phyloP scores from a whole-genome alignment of 2,888 invertebrate species.

The Leucoptera coffeella region DNA sequence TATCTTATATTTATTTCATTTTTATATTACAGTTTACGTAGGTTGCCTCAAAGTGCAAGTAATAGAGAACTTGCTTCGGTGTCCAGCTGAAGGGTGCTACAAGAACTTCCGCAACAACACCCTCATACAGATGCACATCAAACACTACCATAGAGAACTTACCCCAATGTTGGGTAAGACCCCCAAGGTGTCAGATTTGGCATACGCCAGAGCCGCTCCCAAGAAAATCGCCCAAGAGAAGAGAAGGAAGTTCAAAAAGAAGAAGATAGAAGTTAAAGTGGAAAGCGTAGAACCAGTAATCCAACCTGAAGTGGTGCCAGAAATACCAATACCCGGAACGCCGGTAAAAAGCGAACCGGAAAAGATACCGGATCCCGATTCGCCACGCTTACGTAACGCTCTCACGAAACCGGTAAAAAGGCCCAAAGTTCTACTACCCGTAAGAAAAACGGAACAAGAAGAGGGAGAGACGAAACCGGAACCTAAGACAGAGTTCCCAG shows the following conservation, averaged over 20 bases:
- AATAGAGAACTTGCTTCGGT: slow-evolving; percentile 61
- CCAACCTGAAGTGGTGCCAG: slow-evolving; percentile 9
- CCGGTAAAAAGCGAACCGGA: slow-evolving; percentile 7
- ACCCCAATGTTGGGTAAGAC: slow-evolving; percentile 68
- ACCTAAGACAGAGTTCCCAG: slow-evolving; percentile 8
- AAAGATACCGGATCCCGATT: slow-evolving; percentile 17
- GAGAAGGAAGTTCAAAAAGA: slow-evolving; percentile 13
- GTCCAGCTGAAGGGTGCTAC: slow-evolving; percentile 76
- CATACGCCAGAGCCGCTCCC: slow-evolving; percentile 65
- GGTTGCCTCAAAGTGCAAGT: slow-evolving; percentile 60
- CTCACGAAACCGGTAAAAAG: slow-evolving; percentile 26
- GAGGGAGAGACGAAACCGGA: slow-evolving; percentile 1
- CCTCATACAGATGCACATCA: slow-evolving; percentile 87
- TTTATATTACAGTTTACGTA: slow-evolving; percentile 36
- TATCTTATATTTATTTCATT: too few species aligned
- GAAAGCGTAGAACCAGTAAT: slow-evolving; percentile 17
- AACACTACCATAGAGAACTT: slow-evolving; percentile 85
- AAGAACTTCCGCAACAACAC: slow-evolving; percentile 90
- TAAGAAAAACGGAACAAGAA: slow-evolving; percentile 18
- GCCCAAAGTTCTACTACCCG: slow-evolving; percentile 29
- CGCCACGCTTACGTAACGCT: slow-evolving; percentile 30
- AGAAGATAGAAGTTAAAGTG: slow-evolving; percentile 26
- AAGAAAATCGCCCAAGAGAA: slow-evolving; percentile 9
- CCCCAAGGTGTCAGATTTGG: slow-evolving; percentile 81
- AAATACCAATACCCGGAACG: slow-evolving; percentile 9